phyloP scores from a whole-genome alignment of 64 coral and sea anemone genomes.

The Pocillopora verrucosa region DNA sequence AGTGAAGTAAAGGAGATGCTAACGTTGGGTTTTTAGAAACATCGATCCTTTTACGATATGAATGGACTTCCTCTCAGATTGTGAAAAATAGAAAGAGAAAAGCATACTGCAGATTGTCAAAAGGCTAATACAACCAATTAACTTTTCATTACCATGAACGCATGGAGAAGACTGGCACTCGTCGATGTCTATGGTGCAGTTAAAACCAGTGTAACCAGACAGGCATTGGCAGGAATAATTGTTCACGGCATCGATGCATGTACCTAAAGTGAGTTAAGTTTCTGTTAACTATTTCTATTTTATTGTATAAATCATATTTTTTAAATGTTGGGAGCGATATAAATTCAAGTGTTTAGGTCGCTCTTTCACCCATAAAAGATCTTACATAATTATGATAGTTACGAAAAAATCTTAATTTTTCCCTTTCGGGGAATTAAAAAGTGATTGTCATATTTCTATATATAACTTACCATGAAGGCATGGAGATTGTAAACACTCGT shows the following conservation, averaged over 20 bases:
- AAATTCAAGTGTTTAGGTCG: too few species aligned
- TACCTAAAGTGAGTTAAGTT: neutral
- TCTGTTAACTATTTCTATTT: too few species aligned
- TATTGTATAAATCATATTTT: too few species aligned
- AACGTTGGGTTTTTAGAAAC: too few species aligned
- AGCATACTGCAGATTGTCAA: neutral
- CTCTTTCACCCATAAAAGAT: too few species aligned
- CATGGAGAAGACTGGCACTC: constrained; percentile 8
- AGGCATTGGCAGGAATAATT: neutral
- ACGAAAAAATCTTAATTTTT: too few species aligned
- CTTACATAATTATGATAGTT: too few species aligned
- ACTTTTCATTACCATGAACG: neutral
- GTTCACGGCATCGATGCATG: neutral
- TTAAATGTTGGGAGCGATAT: too few species aligned
- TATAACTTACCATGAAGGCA: constrained; percentile 1
- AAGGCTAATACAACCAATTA: neutral
- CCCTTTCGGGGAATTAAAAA: too few species aligned
- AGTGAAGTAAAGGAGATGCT: too few species aligned
- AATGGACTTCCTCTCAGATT: too few species aligned
- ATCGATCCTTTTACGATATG: too few species aligned
- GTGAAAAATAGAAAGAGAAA: neutral
- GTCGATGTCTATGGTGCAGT: neutral
- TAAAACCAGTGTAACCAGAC: neutral
- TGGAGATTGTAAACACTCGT: neutral
- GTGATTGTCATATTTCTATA: neutral